A percentile compares a stretch with the other conserved stretches of the same genome.
Evolutionary conservation across 2,888 invertebrate genomes (phyloP).

Genomic region (Zaprionus lineosus): DNA sequence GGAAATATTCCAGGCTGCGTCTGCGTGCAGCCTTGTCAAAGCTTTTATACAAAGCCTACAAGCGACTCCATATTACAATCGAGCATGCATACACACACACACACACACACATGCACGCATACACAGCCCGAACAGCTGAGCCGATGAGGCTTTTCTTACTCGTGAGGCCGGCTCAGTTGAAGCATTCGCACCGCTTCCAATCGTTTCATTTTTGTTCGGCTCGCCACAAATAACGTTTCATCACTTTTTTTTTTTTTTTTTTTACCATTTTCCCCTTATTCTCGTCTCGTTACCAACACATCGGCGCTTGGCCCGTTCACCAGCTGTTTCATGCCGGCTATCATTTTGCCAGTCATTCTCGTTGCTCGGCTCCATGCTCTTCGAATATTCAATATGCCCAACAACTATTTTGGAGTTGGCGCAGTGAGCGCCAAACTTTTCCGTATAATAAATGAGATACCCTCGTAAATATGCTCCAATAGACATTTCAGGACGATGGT

Average conservation of each 20-base stretch:
- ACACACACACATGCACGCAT: too few relatives aligned
- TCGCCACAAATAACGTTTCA: too few relatives aligned
- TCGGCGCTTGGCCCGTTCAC: constrained; percentile 31
- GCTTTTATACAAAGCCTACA: constrained; percentile 30
- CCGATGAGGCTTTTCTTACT: constrained; percentile 48
- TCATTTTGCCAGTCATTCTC: constrained; percentile 60
- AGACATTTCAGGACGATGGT: too few relatives aligned
- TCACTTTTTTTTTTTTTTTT: constrained; percentile 13
- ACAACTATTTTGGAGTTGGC: constrained; percentile 45
- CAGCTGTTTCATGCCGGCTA: constrained; percentile 43
- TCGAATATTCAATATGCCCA: constrained; percentile 48
- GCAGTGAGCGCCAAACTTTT: constrained; percentile 40
- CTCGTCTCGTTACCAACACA: constrained; percentile 48
- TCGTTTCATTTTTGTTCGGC: constrained; percentile 37
- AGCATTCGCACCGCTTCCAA: constrained; percentile 36
- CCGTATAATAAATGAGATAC: too few relatives aligned
- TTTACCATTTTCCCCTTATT: background rate
- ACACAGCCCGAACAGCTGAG: constrained; percentile 46
- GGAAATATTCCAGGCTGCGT: constrained; percentile 72
- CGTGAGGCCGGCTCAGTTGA: constrained; percentile 44
- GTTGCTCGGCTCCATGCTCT: constrained; percentile 23
- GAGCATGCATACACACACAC: too few relatives aligned
- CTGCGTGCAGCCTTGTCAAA: constrained; percentile 45
- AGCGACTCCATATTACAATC: constrained; percentile 16
- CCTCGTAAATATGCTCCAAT: too few relatives aligned